phyloP scores from a whole-genome alignment of 2,888 invertebrate species.

The Drosophila paramelanica region DNA sequence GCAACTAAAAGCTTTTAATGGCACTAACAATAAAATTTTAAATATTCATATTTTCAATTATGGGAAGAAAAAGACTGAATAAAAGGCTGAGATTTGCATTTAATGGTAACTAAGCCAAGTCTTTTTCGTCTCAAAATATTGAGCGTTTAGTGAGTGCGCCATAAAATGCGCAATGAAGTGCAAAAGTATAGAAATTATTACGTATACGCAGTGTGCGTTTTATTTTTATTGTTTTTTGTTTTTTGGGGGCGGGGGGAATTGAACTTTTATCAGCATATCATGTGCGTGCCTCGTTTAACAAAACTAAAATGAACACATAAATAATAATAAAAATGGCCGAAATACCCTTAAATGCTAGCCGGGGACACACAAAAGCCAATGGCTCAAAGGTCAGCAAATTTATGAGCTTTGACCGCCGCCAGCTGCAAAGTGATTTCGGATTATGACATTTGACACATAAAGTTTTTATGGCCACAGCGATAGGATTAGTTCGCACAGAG shows the following conservation, averaged over 20 bases:
- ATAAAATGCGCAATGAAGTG: conserved; percentile 57
- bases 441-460: conserved; percentile 71
- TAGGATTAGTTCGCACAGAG: conserved; percentile 38
- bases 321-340: conserved; percentile 55
- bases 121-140: conserved; percentile 21
- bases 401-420: conserved; percentile 45
- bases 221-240: conserved; percentile 25
- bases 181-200: conserved; percentile 37
- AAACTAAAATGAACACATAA: conserved; percentile 48
- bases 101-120: conserved; percentile 2
- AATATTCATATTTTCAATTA: conserved; percentile 63
- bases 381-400: conserved; percentile 42
- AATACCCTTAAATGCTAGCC: conserved; percentile 40
- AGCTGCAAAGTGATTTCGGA: conserved; percentile 64
- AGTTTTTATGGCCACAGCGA: conserved; percentile 51
- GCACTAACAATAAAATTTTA: conserved; percentile 52
- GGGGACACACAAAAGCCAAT: conserved; percentile 21
- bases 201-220: conserved; percentile 26
- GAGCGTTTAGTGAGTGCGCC: conserved; percentile 38
- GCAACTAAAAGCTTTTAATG: conserved; percentile 68
- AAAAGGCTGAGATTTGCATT: conserved; percentile 54
- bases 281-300: conserved; percentile 58
- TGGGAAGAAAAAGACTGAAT: conserved; percentile 12
- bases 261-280: conserved; percentile 44
- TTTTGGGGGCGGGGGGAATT: conserved; percentile 19